A percentile compares a stretch with the other conserved stretches of the same genome.
Conservation (phyloP, 1,140 invertebrate species). For the Laodelphax striatellus region DNA sequence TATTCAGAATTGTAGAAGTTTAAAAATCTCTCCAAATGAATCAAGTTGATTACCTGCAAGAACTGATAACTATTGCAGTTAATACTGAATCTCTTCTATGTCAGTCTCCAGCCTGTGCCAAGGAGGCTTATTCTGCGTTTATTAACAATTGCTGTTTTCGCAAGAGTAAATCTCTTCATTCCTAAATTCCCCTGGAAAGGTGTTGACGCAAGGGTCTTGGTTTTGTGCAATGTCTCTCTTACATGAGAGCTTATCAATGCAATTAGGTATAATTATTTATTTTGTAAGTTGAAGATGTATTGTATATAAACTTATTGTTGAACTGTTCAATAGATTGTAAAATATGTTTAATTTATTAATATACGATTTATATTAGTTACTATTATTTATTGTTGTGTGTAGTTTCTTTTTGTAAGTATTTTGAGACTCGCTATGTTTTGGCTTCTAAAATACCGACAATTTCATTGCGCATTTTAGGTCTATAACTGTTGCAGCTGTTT, state of each 20-base stretch:
- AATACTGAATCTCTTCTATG: neutral
- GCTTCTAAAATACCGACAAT: no score
- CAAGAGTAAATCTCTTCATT: neutral
- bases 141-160: neutral
- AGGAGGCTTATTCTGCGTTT: neutral
- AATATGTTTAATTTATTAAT: no score
- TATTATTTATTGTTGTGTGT: no score
- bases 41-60: neutral
- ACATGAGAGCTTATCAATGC: neutral
- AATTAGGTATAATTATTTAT: slow-evolving; percentile 1
- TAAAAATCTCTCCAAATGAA: neutral
- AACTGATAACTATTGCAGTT: neutral
- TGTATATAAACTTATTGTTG: no score
- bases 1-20: no score
- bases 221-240: neutral
- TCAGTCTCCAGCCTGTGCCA: neutral
- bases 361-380: no score
- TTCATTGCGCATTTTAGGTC: no score
- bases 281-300: neutral
- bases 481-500: no score
- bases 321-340: no score
- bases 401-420: no score
- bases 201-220: neutral
- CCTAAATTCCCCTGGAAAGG: neutral
- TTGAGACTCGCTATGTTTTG: no score